A percentile compares a stretch with the other conserved stretches of the same genome.
phyloP scores from a whole-genome alignment of 2,888 invertebrate genomes.

The Lasioglossum calceatum region DNA sequence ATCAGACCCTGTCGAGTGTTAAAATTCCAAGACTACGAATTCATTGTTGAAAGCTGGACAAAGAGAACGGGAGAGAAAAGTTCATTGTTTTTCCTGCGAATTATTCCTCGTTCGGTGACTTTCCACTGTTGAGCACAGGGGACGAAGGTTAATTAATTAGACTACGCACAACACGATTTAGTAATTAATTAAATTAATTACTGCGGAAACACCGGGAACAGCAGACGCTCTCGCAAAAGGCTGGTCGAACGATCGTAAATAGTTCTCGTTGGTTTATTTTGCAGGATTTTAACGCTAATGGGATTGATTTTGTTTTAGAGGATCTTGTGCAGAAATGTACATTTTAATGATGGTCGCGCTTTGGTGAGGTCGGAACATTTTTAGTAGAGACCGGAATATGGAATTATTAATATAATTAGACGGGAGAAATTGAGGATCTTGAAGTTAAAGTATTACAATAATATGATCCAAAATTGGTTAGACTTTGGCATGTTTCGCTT shows the following conservation, averaged over 20 bases:
- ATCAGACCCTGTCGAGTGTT: not conserved
- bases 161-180: not conserved
- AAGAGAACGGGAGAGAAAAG: not conserved
- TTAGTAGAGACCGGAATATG: too few species aligned
- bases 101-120: not conserved
- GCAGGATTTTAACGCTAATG: not conserved
- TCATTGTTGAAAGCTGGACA: not conserved
- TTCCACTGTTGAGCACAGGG: not conserved
- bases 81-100: not conserved
- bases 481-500: too few species aligned
- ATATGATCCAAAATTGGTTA: too few species aligned
- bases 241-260: not conserved
- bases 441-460: too few species aligned
- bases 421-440: too few species aligned
- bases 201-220: not conserved
- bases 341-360: not conserved
- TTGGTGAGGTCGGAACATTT: too few species aligned
- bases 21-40: not conserved
- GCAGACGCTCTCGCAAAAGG: not conserved
- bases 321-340: not conserved
- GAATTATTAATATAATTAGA: too few species aligned
- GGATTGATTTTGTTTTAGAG: not conserved
- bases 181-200: conserved; percentile 11
- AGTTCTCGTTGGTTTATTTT: not conserved
- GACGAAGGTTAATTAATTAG: not conserved